Conservation (phyloP, 2,888 invertebrate species). For the Watsonalla cultraria region DNA sequence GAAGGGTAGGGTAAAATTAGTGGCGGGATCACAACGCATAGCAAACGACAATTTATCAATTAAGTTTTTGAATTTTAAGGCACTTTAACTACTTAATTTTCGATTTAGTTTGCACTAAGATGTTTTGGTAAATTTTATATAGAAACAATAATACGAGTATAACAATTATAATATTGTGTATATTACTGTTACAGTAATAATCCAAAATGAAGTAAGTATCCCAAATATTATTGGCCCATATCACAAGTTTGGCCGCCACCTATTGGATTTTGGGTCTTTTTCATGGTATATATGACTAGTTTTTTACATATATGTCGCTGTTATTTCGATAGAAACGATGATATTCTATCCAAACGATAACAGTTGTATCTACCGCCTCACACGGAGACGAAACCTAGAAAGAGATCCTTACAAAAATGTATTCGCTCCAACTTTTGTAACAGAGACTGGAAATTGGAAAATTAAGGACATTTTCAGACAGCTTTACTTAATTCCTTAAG, state of each 20-base stretch:
- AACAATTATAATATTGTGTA: constrained; percentile 12
- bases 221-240: too few relatives aligned
- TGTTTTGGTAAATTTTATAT: constrained; percentile 18
- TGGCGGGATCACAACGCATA: neutral
- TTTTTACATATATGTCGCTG: too few relatives aligned
- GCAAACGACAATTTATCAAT: constrained; percentile 10
- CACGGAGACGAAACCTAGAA: too few relatives aligned
- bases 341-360: too few relatives aligned
- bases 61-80: constrained; percentile 22
- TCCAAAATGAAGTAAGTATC: too few relatives aligned
- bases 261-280: too few relatives aligned
- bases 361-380: too few relatives aligned
- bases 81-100: constrained; percentile 46
- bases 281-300: too few relatives aligned
- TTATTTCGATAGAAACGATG: too few relatives aligned
- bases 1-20: neutral
- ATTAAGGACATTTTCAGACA: constrained; percentile 46
- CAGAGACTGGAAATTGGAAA: neutral
- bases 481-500: constrained; percentile 63
- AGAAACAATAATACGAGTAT: constrained; percentile 11
- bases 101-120: constrained; percentile 16
- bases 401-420: too few relatives aligned
- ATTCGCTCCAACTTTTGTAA: too few relatives aligned
- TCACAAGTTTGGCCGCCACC: too few relatives aligned
- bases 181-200: constrained; percentile 2